Evolutionary conservation across 2,113 vertebrate genomes (phyloP), one percentile per base, ranked within the genome.

Genomic region (cat (Felis catus)): DNA sequence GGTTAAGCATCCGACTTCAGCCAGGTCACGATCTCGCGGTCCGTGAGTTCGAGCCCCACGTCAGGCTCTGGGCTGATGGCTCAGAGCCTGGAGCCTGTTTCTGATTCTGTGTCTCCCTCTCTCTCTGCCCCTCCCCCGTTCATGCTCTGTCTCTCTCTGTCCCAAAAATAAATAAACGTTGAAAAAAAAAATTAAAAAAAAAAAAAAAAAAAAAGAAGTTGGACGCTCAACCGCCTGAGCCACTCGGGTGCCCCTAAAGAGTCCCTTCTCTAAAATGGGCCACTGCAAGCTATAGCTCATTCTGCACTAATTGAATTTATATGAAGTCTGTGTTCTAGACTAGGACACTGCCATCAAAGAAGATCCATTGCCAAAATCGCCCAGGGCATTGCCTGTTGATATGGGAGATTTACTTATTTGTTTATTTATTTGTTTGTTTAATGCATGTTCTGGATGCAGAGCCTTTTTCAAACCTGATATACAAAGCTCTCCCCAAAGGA

Each of bases 391-490:
- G 84, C 74, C 39, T 89, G n/a, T 89, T 85, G n/a, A 63, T 63
- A 12, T 95, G 31, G 7, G 82, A 83, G 41, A 66, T 51, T 81
- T 14, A 87, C 79, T 66, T 68, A 78, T 92, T 80, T 78, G 33
- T 76, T 91, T 66, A 9, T 68, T 95, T 82, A 66, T 84, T 45
- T 81, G 39, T 76, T 76, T 89, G 89, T 95, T 85, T 97, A 82
- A 29, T 95, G 61, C 16, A 89, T 82, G 33, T 78, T 83, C 53
- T 89, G 83, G 71, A 61, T n/a, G 79, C 65, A 58, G 71, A 89
- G 14, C 7, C 9, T 4, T 89, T 97, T 95, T 96, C 23, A 91
- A 90, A 89, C 3, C 12, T 86, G 7, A 68, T 58, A 48, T 71
- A n/a, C 27, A 97, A 81, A 74, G 3, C 71, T 90, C 14, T 89